Conservation (phyloP, 2,797 vertebrate genomes). For the Macrochelys suwanniensis region DNA sequence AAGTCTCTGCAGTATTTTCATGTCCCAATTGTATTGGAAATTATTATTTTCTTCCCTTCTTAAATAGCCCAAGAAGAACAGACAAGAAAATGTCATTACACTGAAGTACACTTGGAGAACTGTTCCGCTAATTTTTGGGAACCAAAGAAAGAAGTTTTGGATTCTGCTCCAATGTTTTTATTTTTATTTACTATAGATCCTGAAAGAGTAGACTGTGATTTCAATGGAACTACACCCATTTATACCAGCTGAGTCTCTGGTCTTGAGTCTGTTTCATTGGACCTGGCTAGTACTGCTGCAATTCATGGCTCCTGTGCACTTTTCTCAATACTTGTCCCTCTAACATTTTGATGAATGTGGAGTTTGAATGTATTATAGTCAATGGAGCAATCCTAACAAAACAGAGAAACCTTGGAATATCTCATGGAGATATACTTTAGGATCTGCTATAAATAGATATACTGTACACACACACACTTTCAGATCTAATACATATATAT, state of each 20-base stretch:
- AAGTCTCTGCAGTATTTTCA: neutral
- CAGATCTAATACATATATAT: neutral
- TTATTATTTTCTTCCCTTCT: neutral
- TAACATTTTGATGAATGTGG: neutral
- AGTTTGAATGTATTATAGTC: neutral
- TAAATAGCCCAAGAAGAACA: neutral
- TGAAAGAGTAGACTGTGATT: neutral
- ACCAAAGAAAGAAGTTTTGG: neutral
- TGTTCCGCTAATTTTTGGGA: neutral
- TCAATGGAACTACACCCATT: fast-evolving
- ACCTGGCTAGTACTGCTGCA: neutral
- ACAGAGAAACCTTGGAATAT: neutral
- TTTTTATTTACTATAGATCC: neutral
- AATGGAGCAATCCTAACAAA: fast-evolving
- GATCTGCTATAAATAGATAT: neutral
- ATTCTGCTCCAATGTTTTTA: neutral
- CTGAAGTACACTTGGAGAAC: neutral
- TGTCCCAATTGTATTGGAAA: neutral
- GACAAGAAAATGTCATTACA: neutral
- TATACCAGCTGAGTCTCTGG: neutral
- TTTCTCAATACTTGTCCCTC: neutral
- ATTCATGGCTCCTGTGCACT: neutral
- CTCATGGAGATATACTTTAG: neutral
- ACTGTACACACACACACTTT: neutral
- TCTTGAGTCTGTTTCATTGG: neutral